Evolutionary conservation across 2,888 invertebrate genomes (phyloP).

Genomic region (Caenorhabditis sp.): DNA sequence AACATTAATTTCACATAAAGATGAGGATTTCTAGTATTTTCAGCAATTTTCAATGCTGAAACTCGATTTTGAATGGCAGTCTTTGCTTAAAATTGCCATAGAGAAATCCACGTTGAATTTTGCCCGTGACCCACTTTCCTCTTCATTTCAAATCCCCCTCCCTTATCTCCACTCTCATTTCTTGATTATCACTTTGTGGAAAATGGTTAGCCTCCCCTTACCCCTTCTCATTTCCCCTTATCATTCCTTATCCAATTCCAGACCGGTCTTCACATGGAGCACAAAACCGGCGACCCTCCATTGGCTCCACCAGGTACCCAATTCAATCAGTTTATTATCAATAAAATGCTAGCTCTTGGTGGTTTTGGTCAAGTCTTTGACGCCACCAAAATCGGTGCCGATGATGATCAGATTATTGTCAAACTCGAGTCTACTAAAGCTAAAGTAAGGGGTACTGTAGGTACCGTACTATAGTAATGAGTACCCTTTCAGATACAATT

Average conservation of each 20-base stretch:
- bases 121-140: neutral
- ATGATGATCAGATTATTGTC: constrained; percentile 9
- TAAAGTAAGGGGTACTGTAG: neutral
- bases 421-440: constrained; percentile 21
- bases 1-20: too few relatives aligned
- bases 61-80: too few relatives aligned
- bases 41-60: too few relatives aligned
- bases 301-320: constrained; percentile 15
- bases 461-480: neutral
- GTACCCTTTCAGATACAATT: constrained; percentile 13
- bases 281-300: constrained; percentile 16
- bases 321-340: constrained; percentile 22
- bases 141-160: neutral
- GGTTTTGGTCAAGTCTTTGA: constrained; percentile 46
- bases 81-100: too few relatives aligned
- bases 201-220: constrained; percentile 2
- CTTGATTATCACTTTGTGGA: neutral
- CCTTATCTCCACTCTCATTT: too few relatives aligned
- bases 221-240: neutral
- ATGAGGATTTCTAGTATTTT: too few relatives aligned
- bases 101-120: too few relatives aligned
- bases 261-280: constrained; percentile 34
- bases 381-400: constrained; percentile 6
- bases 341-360: constrained; percentile 30
- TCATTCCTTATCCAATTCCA: neutral